Conservation (phyloP, 1,140 invertebrate species). For the Chironomus tepperi region DNA sequence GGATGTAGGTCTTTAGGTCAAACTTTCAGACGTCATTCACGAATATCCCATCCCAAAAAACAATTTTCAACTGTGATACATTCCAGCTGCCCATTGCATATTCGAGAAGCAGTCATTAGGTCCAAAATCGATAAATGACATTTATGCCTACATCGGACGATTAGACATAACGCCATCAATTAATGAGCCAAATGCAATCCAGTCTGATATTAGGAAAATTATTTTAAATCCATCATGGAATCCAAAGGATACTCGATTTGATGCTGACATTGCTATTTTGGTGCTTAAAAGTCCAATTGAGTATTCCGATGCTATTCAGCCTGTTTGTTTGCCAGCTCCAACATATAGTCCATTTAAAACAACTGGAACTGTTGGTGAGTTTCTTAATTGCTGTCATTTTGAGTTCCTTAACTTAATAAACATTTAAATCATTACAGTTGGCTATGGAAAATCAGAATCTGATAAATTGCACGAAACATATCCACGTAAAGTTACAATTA, state of each 20-base stretch:
- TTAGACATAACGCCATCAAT: background rate
- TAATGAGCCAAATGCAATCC: background rate
- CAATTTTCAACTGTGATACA: background rate
- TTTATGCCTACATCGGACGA: background rate
- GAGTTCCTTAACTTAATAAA: too few species aligned
- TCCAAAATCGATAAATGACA: background rate
- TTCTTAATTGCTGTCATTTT: too few species aligned
- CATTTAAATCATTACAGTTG: background rate
- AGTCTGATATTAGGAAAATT: background rate
- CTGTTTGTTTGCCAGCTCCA: background rate
- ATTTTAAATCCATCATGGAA: background rate
- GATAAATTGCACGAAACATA: background rate
- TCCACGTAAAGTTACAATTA: background rate
- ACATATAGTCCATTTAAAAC: background rate
- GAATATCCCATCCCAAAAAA: background rate
- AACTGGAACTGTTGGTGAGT: background rate
- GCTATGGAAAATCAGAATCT: background rate
- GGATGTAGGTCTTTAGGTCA: too few species aligned
- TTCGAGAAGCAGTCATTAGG: background rate
- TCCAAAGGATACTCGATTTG: background rate
- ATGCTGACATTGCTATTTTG: background rate
- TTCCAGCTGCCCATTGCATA: background rate
- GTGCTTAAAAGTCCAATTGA: background rate
- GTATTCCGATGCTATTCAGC: background rate
- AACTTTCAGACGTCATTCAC: too few species aligned